Base-by-base conservation (phyloP, 30 jellyfish, hydroid and myxozoan species). In the Aurelia aurita region DNA sequence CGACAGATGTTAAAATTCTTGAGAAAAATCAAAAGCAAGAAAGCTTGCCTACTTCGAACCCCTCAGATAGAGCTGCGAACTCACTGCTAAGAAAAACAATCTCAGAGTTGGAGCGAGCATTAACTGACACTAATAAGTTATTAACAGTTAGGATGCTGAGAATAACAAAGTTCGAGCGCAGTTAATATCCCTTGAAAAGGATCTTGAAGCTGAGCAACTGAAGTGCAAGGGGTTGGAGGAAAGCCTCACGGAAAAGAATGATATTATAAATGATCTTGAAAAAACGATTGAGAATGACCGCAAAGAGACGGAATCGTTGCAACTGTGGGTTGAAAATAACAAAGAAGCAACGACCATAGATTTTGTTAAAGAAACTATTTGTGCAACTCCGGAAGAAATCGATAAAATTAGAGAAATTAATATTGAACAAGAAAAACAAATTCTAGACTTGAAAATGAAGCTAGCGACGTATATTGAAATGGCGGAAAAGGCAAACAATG, bases 21-120 rank as follows among this genome's bases (percentile, higher is more conserved):
- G 65, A 31, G 39, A 72, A 53, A 31, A 23, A 1, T 18, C 19
- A 13, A 62, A 62, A 22, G 32, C 79, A 45, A 23, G 69, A 72
- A 22, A 19, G 19, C 1, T 18, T 9, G 25, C 32, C 71, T 22
- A 44, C 47, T 16, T 57, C 49, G n/a, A 47, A 39, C 47, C 62
- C 81, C 6, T 31, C 21, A 22, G 80, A 84, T 12, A 84, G 58
- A 32, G 61, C 85, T n/a, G 87, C 88, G 53, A 91, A 69, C 58
- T 66, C 85, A 26, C 34, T 91, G 61, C 72, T 91, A 32, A 74
- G 98, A 27, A 23, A 90, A 60, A 86, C 97, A 47, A 87, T 93
- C 8, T 16, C 71, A 27, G 98, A 93, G 69, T 72, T 93, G 28
- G 98, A 93, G 61, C 66, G 93, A 23, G 98, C 98, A 2, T 58